Base-by-base conservation (phyloP, 2,888 invertebrate genomes). In the Chaitophorus viminalis region DNA sequence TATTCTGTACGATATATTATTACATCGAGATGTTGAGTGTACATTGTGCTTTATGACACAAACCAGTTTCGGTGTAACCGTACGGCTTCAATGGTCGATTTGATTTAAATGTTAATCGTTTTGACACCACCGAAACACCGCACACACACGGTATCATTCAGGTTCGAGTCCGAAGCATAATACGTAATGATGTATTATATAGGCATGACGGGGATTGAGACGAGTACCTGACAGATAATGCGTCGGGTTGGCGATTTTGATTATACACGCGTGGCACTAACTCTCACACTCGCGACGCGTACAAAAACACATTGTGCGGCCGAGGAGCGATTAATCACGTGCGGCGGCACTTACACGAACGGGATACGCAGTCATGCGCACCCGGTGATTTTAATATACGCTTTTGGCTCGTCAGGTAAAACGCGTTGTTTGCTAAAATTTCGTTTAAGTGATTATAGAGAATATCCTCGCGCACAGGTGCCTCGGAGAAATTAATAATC, bases 31-130 rank as follows among this genome's bases (percentile, higher is more conserved):
- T n/a, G 3, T 65, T 9, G n/a, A 60, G 18, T n/a, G n/a, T 9
- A 65, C 65, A n/a, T n/a, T 5, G 65, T 68, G 29, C 29, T 11
- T 68, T 68, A 29, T 68, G 46, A 82, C 1, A 82, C 1, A 54
- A 33, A 54, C 52, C 33, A 52, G 72, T 82, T 82, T 52, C 72
- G 31, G 33, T 9, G 17, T 6, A 0, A 18, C 25, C 3, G 60
- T 60, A 29, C 39, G 1, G 11, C 3, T 25, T 68, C 31, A 52
- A 46, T 31, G 70, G 46, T 33, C 21, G 17, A n/a, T 72, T n/a
- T 9, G 52, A 54, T 82, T 82, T 52, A 33, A 82, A 82, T 72
- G n/a, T 54, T 72, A n/a, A 18, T 54, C 70, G n/a, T 72, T 72
- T 31, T 33, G 17, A 72, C 70, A 72, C n/a, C 29, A 65, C 36